A percentile compares a stretch with the other conserved stretches of the same genome.
Conservation (phyloP, 2,113 vertebrate genomes). For the Esox niger region DNA sequence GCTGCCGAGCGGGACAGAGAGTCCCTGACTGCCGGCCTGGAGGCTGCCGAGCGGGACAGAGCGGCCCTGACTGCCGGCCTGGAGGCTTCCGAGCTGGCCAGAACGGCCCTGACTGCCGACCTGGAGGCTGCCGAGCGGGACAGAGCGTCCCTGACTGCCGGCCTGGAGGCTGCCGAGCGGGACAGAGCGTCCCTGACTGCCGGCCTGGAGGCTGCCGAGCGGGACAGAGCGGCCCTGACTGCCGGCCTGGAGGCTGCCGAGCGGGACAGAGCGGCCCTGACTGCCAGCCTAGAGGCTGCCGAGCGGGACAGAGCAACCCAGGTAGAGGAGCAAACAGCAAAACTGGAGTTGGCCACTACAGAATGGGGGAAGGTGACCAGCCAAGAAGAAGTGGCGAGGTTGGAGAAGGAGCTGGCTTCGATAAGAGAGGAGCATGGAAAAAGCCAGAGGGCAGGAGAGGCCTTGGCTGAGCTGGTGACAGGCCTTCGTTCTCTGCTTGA, state of each 20-base stretch:
- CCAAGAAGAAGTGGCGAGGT: constrained; percentile 32
- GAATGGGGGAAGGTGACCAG: constrained; percentile 17
- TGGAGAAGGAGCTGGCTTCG: constrained; percentile 58
- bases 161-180: too few species aligned
- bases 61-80: constrained; percentile 27
- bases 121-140: constrained; percentile 39
- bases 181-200: too few species aligned
- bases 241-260: constrained; percentile 58
- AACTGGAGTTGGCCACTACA: constrained; percentile 31
- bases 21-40: too few species aligned
- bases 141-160: constrained; percentile 8
- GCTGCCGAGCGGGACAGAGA: too few species aligned
- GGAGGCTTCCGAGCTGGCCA: constrained; percentile 58
- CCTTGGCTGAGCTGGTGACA: constrained; percentile 62
- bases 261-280: constrained; percentile 36
- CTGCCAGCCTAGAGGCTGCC: neutral
- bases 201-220: too few species aligned
- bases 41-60: neutral
- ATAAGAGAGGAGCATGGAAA: constrained; percentile 52
- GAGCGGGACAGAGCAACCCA: constrained; percentile 44
- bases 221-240: neutral
- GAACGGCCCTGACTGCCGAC: constrained; percentile 18
- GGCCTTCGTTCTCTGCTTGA: constrained; percentile 53
- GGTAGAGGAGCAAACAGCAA: constrained; percentile 19
- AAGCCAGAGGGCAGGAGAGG: constrained; percentile 31